Percentiles rank a stretch among this genome's conserved stretches.
Conservation (phyloP, 2,888 invertebrate genomes). For the Leptothorax acervorum region DNA sequence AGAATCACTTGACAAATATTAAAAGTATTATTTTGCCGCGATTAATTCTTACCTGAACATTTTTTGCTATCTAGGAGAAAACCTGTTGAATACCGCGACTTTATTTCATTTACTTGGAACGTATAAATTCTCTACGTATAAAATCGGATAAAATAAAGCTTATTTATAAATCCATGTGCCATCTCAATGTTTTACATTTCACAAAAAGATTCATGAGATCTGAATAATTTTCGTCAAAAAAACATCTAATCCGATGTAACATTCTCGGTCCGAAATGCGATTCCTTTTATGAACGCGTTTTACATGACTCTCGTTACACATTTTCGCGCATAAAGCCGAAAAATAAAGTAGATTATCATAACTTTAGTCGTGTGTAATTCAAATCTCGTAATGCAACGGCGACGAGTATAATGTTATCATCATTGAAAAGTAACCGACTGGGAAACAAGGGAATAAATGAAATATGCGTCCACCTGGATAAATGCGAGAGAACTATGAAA, state of each 20-base stretch:
- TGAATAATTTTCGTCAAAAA: slow-evolving; percentile 14
- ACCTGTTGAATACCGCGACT: not conserved
- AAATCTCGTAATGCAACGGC: slow-evolving; percentile 61
- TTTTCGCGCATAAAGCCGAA: slow-evolving; percentile 4
- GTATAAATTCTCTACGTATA: not conserved
- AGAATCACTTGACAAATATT: not conserved
- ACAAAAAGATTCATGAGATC: not conserved
- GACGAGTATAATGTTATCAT: slow-evolving; percentile 68
- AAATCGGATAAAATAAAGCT: not conserved
- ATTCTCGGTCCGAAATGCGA: not conserved
- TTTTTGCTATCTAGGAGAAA: not conserved
- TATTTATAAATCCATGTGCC: not conserved
- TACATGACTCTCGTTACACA: not conserved
- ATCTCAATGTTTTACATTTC: not conserved
- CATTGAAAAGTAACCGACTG: slow-evolving; percentile 49
- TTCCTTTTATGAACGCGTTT: not conserved
- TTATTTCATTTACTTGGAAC: not conserved
- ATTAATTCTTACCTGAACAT: not conserved
- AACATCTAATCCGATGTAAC: not conserved
- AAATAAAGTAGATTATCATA: slow-evolving; percentile 68
- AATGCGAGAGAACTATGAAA: not conserved
- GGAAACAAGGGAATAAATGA: slow-evolving; percentile 37
- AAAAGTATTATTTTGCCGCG: not conserved
- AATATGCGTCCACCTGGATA: not conserved
- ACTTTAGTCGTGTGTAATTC: slow-evolving; percentile 58